Conservation (phyloP, 2,797 vertebrate species). For the Anniella stebbinsi region DNA sequence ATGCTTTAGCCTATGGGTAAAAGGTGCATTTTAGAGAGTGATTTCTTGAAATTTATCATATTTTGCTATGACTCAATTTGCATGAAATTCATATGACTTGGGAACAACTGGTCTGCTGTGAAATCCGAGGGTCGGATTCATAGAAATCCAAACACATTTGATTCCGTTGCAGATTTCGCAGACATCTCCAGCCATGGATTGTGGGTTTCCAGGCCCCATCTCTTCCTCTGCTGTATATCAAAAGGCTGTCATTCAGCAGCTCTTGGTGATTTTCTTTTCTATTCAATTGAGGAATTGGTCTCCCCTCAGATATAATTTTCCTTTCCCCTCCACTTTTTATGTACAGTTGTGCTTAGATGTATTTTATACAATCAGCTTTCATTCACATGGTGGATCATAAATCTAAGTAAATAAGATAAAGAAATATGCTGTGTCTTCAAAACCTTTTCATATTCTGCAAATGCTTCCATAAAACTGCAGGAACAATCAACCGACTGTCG, state of each 20-base stretch:
- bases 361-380: conserved; percentile 16
- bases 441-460: not conserved
- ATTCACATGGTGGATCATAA: not conserved
- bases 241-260: not conserved
- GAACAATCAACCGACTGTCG: not conserved
- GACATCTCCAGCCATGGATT: too few relatives aligned
- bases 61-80: too few relatives aligned
- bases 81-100: too few relatives aligned
- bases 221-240: not conserved
- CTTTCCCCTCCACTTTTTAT: not conserved
- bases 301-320: not conserved
- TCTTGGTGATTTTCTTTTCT: not conserved
- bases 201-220: not conserved
- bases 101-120: too few relatives aligned
- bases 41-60: too few relatives aligned
- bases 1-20: too few relatives aligned
- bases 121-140: too few relatives aligned
- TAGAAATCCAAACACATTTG: too few relatives aligned
- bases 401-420: conserved; percentile 16
- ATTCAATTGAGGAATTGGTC: not conserved
- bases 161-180: too few relatives aligned
- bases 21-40: too few relatives aligned
- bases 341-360: not conserved
- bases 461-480: not conserved
- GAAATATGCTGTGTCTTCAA: not conserved